Conservation (phyloP, 1,140 invertebrate genomes). For the Drosophila ambigua region DNA sequence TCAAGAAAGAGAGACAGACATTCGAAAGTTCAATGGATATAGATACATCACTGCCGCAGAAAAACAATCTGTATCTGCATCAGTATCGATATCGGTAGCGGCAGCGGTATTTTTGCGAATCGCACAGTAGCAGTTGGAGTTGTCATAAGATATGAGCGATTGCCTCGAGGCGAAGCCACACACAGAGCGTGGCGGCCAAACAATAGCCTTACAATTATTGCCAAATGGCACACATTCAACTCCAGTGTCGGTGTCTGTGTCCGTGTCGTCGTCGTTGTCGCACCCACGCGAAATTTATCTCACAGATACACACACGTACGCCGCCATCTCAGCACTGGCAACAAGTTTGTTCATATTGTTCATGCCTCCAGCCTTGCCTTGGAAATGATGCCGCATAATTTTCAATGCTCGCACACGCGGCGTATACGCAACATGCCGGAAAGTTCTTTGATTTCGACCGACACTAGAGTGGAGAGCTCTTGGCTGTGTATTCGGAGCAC, state of each 20-base stretch:
- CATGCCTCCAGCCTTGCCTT: slow-evolving; percentile 45
- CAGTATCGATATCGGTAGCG: slow-evolving; percentile 9
- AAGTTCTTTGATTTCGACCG: slow-evolving; percentile 74
- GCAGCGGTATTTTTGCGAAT: slow-evolving; percentile 31
- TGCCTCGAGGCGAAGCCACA: slow-evolving; percentile 75
- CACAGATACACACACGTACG: slow-evolving; percentile 46
- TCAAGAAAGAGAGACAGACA: slow-evolving; percentile 43
- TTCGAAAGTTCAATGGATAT: slow-evolving; percentile 48
- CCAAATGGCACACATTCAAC: slow-evolving; percentile 66
- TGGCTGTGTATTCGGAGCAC: background rate
- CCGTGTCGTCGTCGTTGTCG: background rate
- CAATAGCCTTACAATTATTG: slow-evolving; percentile 77
- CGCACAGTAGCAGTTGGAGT: slow-evolving; percentile 75
- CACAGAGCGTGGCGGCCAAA: slow-evolving; percentile 73
- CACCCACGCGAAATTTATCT: slow-evolving; percentile 54
- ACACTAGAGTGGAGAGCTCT: slow-evolving; percentile 7
- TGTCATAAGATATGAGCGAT: slow-evolving; percentile 80
- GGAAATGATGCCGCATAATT: slow-evolving; percentile 61
- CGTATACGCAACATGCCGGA: slow-evolving; percentile 72
- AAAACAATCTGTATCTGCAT: slow-evolving; percentile 25
- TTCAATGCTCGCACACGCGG: slow-evolving; percentile 65
- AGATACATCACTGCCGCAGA: slow-evolving; percentile 59
- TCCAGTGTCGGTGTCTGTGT: background rate
- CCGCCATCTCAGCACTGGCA: slow-evolving; percentile 42
- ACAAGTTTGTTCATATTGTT: slow-evolving; percentile 46